Conservation (phyloP, 2,113 vertebrate genomes). For the Rhombomys opimus region DNA sequence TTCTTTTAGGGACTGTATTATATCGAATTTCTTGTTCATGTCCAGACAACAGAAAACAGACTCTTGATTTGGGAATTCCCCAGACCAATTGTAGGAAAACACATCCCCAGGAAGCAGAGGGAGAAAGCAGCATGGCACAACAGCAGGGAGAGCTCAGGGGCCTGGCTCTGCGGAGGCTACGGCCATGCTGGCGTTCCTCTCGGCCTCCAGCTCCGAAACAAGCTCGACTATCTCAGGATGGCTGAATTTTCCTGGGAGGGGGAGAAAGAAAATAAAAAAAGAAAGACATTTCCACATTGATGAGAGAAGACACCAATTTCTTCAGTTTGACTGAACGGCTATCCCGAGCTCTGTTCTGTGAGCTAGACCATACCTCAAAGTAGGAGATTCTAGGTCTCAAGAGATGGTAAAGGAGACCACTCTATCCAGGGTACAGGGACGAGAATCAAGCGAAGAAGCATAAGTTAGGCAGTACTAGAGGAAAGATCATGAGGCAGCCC, state of each 20-base stretch:
- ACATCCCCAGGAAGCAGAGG: conserved; percentile 29
- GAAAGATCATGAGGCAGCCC: neutral
- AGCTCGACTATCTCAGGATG: conserved; percentile 95
- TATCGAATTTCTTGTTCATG: neutral
- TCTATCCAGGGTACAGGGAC: accelerated
- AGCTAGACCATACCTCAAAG: neutral
- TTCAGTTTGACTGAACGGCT: neutral
- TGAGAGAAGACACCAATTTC: neutral
- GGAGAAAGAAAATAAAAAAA: too few species aligned
- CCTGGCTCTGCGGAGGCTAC: neutral
- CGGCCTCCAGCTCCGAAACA: conserved; percentile 90
- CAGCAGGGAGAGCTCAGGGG: conserved; percentile 69
- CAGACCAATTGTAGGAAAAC: conserved; percentile 1
- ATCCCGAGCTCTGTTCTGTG: neutral
- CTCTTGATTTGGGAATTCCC: neutral
- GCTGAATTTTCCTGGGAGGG: conserved; percentile 91
- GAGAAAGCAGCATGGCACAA: neutral
- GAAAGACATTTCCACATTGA: conserved; percentile 50
- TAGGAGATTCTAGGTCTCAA: neutral
- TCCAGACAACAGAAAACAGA: conserved; percentile 20
- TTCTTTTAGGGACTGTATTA: neutral
- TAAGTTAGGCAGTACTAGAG: neutral
- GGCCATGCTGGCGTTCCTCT: conserved; percentile 87
- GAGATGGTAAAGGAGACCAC: neutral
- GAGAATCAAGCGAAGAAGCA: neutral